Conservation (phyloP, 2,888 invertebrate species). For the Campopleginae sp. region DNA sequence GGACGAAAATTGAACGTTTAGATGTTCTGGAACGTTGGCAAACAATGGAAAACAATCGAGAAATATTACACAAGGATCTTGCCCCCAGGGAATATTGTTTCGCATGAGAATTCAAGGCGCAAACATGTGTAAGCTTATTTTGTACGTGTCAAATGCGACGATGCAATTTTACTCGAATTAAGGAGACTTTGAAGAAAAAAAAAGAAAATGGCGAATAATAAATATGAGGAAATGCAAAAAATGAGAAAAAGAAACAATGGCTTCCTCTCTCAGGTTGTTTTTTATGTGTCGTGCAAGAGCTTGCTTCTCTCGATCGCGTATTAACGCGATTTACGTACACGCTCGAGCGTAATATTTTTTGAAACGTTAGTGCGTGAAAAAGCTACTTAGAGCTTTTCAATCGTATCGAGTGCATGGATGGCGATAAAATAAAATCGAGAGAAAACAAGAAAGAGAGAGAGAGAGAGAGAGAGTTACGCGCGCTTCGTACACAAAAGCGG, state of each 20-base stretch:
- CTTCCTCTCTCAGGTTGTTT: conserved; percentile 48
- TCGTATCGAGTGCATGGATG: conserved; percentile 29
- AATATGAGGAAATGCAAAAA: background rate
- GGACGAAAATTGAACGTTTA: too few relatives aligned
- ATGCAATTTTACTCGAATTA: conserved; percentile 39
- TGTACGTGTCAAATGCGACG: conserved; percentile 67
- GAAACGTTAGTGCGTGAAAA: conserved; percentile 44
- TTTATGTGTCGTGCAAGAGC: conserved; percentile 19
- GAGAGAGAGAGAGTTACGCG: conserved; percentile 26
- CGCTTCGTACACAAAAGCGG: conserved; percentile 49
- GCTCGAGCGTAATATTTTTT: conserved; percentile 53
- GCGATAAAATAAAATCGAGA: background rate
- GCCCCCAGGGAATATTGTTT: background rate
- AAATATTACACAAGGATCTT: background rate
- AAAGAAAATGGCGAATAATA: background rate
- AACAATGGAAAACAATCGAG: background rate
- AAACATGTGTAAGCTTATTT: conserved; percentile 74
- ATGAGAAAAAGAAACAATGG: background rate
- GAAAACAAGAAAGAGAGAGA: background rate
- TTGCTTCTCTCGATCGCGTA: conserved; percentile 38
- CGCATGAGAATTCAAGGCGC: conserved; percentile 32
- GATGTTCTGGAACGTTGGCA: background rate
- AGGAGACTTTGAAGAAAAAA: conserved; percentile 28
- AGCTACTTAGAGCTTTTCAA: conserved; percentile 25
- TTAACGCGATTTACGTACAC: conserved; percentile 11